Base-by-base conservation (phyloP, 2,797 vertebrate genomes). In the Setipinna tenuifilis region DNA sequence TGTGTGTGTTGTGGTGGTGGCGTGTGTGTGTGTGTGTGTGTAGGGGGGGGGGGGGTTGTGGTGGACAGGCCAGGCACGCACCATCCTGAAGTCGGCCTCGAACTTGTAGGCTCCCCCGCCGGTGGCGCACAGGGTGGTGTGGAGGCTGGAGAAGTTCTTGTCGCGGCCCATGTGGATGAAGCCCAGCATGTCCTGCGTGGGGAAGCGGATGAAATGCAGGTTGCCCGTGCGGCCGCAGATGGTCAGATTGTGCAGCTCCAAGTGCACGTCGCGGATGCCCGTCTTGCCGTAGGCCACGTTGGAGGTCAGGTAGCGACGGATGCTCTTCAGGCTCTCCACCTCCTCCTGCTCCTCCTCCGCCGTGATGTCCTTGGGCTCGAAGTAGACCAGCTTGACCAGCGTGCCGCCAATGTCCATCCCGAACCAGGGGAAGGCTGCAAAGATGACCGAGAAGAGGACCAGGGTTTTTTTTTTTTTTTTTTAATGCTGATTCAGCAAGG, bases 341-440 rank as follows among this genome's bases (percentile, higher is more conserved):
- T 97, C 97, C 85, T 97, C 97, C 89, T 97, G 96, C 85, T 97
- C 97, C 86, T 97, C 96, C 88, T 97, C 97, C 17, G 96, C 97
- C 41, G 96, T 97, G 91, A 97, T 97, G 91, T 97, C 96, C 82
- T 96, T 95, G 1, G 97, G 97, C 90, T 97, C 97, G 89, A 97
- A 97, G 89, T 97, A 97, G 0, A 96, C 95, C 86, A 97, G 96
- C 87, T 97, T 97, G 86, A 97, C 96, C 86, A 97, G 89, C 0
- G 96, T 97, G 82, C 96, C 97, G 11, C 97, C 96, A 83, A 97
- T 97, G 91, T 97, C 97, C 96, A 97, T 97, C 41, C 97, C 97
- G 91, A 97, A 97, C 96, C 97, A 97, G 0, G 97, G 97, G 88
- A 97, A 97, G 87, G 96, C 97, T 97, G 92, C 68, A 85, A 84